phyloP scores from a whole-genome alignment of 2,113 vertebrate species.

The Progne subis region DNA sequence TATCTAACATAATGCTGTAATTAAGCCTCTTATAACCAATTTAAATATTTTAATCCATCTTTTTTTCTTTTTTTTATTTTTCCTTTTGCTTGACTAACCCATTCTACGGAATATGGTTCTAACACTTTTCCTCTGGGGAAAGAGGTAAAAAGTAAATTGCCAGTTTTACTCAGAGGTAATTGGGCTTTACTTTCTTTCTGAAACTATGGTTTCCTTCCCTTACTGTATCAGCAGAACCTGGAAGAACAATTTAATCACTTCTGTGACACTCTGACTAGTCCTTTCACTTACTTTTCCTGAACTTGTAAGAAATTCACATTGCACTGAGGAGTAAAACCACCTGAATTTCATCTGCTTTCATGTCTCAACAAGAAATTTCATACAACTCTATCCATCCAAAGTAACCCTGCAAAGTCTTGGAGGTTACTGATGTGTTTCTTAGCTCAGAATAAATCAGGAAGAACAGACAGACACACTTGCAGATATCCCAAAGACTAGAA shows the following conservation, averaged over 20 bases:
- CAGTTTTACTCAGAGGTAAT: neutral
- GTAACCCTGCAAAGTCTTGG: neutral
- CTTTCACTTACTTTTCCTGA: neutral
- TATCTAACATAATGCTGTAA: neutral
- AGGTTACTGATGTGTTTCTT: neutral
- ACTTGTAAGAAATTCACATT: neutral
- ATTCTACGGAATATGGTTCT: neutral
- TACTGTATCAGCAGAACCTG: neutral
- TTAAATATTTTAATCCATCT: neutral
- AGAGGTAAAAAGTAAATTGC: neutral
- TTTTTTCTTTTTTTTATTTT: neutral
- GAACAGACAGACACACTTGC: neutral
- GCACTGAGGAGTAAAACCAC: neutral
- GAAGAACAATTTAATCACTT: neutral
- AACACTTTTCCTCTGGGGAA: neutral
- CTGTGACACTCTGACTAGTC: neutral
- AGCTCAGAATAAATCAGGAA: neutral
- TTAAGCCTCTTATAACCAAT: neutral
- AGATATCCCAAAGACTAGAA: neutral
- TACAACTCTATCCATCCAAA: neutral
- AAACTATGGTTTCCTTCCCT: neutral
- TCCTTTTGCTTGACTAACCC: neutral
- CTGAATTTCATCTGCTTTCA: slow-evolving; percentile 13
- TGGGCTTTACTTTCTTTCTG: neutral
- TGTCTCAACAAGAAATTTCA: neutral